A percentile compares a stretch with the other conserved stretches of the same genome.
Evolutionary conservation across 2,113 vertebrate species (phyloP).

Genomic region (Pitta sordida): DNA sequence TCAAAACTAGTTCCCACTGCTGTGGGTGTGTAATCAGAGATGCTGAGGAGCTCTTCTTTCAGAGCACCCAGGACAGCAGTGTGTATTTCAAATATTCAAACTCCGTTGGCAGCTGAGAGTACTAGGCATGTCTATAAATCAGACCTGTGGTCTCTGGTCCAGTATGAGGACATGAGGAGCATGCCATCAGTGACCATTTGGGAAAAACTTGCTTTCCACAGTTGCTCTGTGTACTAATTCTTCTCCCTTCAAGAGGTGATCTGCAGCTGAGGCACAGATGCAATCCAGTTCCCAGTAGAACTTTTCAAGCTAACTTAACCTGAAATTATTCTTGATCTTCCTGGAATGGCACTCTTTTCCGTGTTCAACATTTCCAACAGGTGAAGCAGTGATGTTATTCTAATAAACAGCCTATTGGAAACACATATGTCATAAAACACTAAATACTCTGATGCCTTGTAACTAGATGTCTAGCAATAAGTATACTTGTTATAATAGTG

Average conservation of each 20-base stretch:
- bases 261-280: background rate
- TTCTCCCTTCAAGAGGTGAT: background rate
- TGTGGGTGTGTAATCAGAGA: background rate
- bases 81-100: background rate
- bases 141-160: rapidly evolving
- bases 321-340: background rate
- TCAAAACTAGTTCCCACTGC: background rate
- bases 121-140: background rate
- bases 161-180: background rate
- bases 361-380: background rate
- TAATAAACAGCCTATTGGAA: background rate
- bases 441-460: background rate
- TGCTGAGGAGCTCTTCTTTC: background rate
- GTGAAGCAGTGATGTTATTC: background rate
- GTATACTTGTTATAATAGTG: background rate
- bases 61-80: background rate
- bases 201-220: background rate
- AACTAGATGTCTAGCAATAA: background rate
- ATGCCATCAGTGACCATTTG: background rate
- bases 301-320: background rate
- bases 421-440: background rate
- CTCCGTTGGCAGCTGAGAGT: background rate
- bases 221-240: background rate
- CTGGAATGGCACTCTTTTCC: background rate
- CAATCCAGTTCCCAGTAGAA: background rate